Conservation (phyloP, 2,888 invertebrate species). For the Xestia rhomboidea region DNA sequence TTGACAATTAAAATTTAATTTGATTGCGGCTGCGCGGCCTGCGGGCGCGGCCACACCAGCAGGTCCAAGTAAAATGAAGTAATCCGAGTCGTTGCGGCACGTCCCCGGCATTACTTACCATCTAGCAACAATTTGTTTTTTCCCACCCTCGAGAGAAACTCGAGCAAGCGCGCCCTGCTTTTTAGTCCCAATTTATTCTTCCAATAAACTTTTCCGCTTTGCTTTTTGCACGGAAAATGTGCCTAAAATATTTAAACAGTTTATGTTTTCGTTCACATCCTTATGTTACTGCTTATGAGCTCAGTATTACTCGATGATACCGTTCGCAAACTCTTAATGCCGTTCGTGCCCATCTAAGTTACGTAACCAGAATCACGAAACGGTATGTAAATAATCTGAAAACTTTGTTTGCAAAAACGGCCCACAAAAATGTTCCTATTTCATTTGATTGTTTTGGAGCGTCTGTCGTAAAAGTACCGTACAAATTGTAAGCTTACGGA, state of each 20-base stretch:
- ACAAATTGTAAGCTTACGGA: constrained; percentile 48
- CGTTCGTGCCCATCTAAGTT: constrained; percentile 60
- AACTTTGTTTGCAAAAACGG: constrained; percentile 54
- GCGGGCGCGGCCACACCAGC: constrained; percentile 75
- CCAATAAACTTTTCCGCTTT: constrained; percentile 86
- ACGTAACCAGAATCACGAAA: constrained; percentile 62
- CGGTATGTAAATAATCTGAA: constrained; percentile 61
- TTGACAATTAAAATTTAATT: constrained; percentile 81
- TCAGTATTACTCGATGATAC: constrained; percentile 63
- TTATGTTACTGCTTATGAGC: constrained; percentile 77
- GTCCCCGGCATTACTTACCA: constrained; percentile 87
- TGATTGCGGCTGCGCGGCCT: constrained; percentile 71
- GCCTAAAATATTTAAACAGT: constrained; percentile 87
- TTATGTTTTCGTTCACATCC: constrained; percentile 82
- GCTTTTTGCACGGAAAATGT: constrained; percentile 83
- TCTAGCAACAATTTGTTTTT: constrained; percentile 88
- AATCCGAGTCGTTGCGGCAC: constrained; percentile 84
- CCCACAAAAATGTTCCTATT: constrained; percentile 50
- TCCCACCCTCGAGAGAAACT: constrained; percentile 83
- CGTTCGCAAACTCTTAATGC: constrained; percentile 64
- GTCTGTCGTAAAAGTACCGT: constrained; percentile 30
- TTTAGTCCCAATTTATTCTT: constrained; percentile 88
- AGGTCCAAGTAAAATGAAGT: constrained; percentile 82
- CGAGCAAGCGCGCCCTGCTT: constrained; percentile 84
- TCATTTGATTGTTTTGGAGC: constrained; percentile 52